Evolutionary conservation across 2,113 vertebrate genomes (phyloP), one percentile per base, ranked within the genome.

Genomic region (Protomyctophum bolini): DNA sequence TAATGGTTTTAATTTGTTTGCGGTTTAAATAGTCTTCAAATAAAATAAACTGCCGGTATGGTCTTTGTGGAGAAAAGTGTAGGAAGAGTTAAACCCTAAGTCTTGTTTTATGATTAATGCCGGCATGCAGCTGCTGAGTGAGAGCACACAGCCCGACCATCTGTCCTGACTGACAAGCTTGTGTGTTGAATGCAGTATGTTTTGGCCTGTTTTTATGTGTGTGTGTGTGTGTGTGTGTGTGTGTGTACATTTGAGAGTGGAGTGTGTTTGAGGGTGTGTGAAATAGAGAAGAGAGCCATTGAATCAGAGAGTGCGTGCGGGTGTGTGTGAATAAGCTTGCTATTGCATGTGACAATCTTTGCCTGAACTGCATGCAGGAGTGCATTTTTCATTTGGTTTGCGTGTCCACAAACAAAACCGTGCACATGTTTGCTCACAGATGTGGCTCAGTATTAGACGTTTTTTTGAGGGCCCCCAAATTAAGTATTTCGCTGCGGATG

Each of bases 31-130:
- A 54, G 6, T 12, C 57, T 68, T 61, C 14, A 60, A 70, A 52
- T 55, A 15, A 50, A 59, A 56, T 51, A 10, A 74, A 67, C 73
- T 70, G 45, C 21, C 21, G 2, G 21, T 21, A 21, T n/a, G 33
- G 8, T 59, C 15, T 77, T 49, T 61, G 68, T 58, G 52, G 21
- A 66, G 58, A 58, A 58, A 80, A 69, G 57, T 66, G 64, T 47
- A 66, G 73, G 63, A 83, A 73, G 79, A 83, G 85, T 86, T 88
- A 88, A 90, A 84, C 81, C 75, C 75, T 83, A 64, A 84, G 76
- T 82, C 82, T 80, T 84, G 78, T 77, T 79, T 77, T 70, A 70
- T 88, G 90, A 91, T 90, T 91, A 91, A 90, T 91, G 80, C 84
- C 73, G 63, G 60, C 72, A 82, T 87, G 83, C 90, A 91, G 91